Base-by-base conservation (phyloP, 2,113 vertebrate genomes). In the Oncorhynchus mykiss region DNA sequence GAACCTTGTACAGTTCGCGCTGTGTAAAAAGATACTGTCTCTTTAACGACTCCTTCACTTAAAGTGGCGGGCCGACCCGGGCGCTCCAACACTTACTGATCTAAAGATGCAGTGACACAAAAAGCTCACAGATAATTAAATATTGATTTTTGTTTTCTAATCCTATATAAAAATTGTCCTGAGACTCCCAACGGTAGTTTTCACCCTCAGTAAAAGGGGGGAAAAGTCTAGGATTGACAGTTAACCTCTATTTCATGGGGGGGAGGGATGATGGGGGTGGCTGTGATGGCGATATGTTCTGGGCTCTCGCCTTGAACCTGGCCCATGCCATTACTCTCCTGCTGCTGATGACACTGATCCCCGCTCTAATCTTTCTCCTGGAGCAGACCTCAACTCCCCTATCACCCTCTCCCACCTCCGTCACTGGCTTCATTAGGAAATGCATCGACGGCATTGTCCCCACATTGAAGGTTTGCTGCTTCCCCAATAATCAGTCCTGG, bases 81-180 rank as follows among this genome's bases (percentile, higher is more conserved):
- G 87, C 18, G 90, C 82, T 86, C 81, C 85, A 91, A 92, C 95
- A 89, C 95, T 96, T 94, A 95, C 95, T 94, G 93, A 92, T 94
- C 96, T 95, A 97, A 98, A 96, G 96, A 98, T 97, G 96, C 96
- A 96, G 95, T 94, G 96, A 96, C 97, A 98, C 96, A 96, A 97
- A 97, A 96, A 96, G 96, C 96, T 97, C 96, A 97, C 96, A 97
- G 97, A 98, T 98, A 99, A 99, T 99, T 98, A 99, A 98, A 97
- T 99, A 99, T 99, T 98, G 97, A 99, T 99, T 99, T 98, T 96
- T 97, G 96, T 97, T 98, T 97, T 97, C 96, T 96, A 96, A 96
- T 98, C 96, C 97, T 95, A 97, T 96, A 98, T 98, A 97, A 98
- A 98, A 98, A 99, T 98, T 98, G 97, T 97, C 95, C 96, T 95